Percentiles rank a stretch among this genome's conserved stretches.
These are phyloP conservation scores for Amia ocellicauda DNA, from an alignment of 2,113 vertebrate species.

Conservation along the genomic window DNA sequence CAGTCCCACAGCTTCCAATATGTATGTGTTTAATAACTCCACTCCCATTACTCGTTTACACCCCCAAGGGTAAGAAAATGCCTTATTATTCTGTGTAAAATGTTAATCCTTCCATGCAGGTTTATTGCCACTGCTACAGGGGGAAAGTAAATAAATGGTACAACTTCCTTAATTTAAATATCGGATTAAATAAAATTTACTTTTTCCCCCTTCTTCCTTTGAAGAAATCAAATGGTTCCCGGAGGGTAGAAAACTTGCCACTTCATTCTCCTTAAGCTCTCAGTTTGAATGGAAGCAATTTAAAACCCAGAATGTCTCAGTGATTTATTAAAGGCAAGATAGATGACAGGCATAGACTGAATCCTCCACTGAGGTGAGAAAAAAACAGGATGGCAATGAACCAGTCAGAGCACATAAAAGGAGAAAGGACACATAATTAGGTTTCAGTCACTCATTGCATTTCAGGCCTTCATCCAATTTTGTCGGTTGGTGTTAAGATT, in stretches of 20 bases:
- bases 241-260: neutral
- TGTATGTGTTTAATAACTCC: slow-evolving; percentile 50
- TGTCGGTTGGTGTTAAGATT: slow-evolving; percentile 16
- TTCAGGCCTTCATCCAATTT: slow-evolving; percentile 21
- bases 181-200: neutral
- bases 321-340: neutral
- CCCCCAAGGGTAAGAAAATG: slow-evolving; percentile 47
- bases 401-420: slow-evolving; percentile 7
- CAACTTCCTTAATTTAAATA: slow-evolving; percentile 9
- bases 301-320: neutral
- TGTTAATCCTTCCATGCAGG: slow-evolving; percentile 49
- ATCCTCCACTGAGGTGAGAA: neutral
- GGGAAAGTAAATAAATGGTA: neutral
- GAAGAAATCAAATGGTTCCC: neutral
- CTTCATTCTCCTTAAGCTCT: slow-evolving; percentile 3
- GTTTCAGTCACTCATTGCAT: slow-evolving; percentile 1
- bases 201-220: slow-evolving; percentile 19
- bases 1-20: slow-evolving; percentile 23
- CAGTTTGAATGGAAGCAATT: neutral
- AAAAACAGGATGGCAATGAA: neutral
- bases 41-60: slow-evolving; percentile 30
- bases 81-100: slow-evolving; percentile 52
- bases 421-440: neutral
- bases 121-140: slow-evolving; percentile 48
- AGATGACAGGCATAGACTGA: slow-evolving; percentile 25